Evolutionary conservation across 2,113 vertebrate species (phyloP), one percentile per base, ranked within the genome.

Genomic region (Alethe diademata): DNA sequence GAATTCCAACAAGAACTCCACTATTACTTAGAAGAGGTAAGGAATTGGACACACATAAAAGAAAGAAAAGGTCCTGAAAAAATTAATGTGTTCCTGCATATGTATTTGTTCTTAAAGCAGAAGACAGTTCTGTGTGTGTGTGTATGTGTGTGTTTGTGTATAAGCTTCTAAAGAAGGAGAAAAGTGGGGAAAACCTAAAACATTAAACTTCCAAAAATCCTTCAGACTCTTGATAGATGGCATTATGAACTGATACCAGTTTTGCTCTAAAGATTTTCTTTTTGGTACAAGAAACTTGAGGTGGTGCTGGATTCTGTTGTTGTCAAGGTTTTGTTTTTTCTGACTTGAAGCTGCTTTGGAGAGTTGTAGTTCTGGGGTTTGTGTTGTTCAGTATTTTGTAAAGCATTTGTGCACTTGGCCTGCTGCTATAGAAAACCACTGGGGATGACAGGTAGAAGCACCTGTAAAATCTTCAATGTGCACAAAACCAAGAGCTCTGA

Each of bases 301-400:
- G 78, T 24, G 6, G 8, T 58, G 22, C 62, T 88, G 75, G 54
- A 50, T 91, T 93, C 62, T 79, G 50, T 70, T 84, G 57, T 76
- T 94, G 87, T 88, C 78, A 62, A 80, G 67, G 64, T 83, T 90
- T 85, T 92, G 38, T 86, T 94, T 78, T 69, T 26, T 80, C 76
- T 88, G 60, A 74, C 89, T 81, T 58, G 47, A 80, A 90, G 57
- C 38, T 85, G 22, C 92, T 92, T 89, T 90, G 72, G 93, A 95
- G 94, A 93, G 60, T 94, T 92, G 80, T 82, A 87, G 83, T 83
- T 81, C 66, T 70, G 79, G 83, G 58, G 53, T 80, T 87, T 26
- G 7, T 31, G 65, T 45, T 92, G 92, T 78, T 95, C 31, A 28
- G 50, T 72, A 58, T 90, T 97, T 96, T 94, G 95, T 95, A 91